Conservation (phyloP, 2,888 invertebrate species). For the Autographa pulchrina region DNA sequence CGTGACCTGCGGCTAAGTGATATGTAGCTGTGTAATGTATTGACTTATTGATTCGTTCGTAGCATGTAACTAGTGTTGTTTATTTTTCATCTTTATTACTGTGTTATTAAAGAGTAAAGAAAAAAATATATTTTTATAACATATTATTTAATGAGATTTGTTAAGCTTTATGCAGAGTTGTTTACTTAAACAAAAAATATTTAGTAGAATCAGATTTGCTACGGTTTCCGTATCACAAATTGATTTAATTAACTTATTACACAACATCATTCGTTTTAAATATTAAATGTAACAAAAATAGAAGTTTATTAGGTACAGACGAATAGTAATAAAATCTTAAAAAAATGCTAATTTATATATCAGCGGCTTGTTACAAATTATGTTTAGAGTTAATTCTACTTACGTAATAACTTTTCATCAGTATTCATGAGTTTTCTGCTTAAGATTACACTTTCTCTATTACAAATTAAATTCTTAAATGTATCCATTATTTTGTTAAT, state of each 20-base stretch:
- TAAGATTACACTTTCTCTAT: slow-evolving; percentile 38
- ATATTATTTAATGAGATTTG: no score
- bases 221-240: not conserved
- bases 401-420: slow-evolving; percentile 38
- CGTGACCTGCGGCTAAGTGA: slow-evolving; percentile 3
- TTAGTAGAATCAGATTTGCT: not conserved
- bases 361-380: slow-evolving; percentile 4
- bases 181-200: not conserved
- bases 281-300: not conserved
- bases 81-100: not conserved
- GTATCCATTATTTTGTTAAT: slow-evolving; percentile 15
- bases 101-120: not conserved
- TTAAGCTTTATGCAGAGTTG: not conserved
- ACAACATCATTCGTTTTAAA: not conserved
- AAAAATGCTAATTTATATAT: slow-evolving; percentile 7
- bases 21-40: not conserved
- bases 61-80: not conserved
- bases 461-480: slow-evolving; percentile 28
- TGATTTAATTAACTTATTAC: not conserved
- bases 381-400: slow-evolving; percentile 20
- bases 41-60: slow-evolving; percentile 2
- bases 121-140: not conserved
- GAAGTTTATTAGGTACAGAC: not conserved
- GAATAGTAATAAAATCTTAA: not conserved
- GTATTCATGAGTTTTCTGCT: slow-evolving; percentile 31